Percentiles rank a stretch among this genome's conserved stretches.
Evolutionary conservation across 1,140 invertebrate genomes (phyloP).

Genomic region (Drosophila parabipectinata): DNA sequence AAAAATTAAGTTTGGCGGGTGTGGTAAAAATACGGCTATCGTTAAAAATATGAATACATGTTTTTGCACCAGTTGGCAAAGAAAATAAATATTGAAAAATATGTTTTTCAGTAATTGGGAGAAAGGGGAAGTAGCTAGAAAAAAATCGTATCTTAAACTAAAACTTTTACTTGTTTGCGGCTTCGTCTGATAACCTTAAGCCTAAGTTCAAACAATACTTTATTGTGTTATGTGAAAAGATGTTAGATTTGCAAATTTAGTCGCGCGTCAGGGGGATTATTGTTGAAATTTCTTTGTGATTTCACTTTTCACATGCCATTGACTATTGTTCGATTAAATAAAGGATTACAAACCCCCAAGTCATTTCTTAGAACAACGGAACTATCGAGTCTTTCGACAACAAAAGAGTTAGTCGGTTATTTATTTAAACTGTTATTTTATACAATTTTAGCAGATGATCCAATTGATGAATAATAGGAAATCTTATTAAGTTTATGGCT

Average conservation of each 20-base stretch:
- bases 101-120: background rate
- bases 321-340: slow-evolving; percentile 15
- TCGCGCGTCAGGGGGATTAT: slow-evolving; percentile 10
- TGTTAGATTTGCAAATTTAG: slow-evolving; percentile 17
- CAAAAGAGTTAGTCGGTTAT: slow-evolving; percentile 3
- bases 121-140: background rate
- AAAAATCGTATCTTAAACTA: background rate
- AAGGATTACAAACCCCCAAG: slow-evolving; percentile 21
- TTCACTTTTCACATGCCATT: slow-evolving; percentile 32
- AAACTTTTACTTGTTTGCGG: slow-evolving; percentile 24
- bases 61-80: background rate
- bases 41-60: no score
- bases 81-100: background rate
- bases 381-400: slow-evolving; percentile 17
- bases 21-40: no score
- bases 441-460: slow-evolving; percentile 12
- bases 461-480: slow-evolving; percentile 4
- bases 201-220: background rate
- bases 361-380: slow-evolving; percentile 33
- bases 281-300: slow-evolving; percentile 31
- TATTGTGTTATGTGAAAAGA: slow-evolving; percentile 13
- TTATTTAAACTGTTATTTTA: slow-evolving; percentile 20
- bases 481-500: background rate
- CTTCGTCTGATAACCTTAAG: background rate
- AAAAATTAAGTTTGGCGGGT: no score